These are phyloP conservation scores for Yponomeuta plumbellus DNA, from an alignment of 2,888 invertebrate genomes.

Conservation along the genomic window DNA sequence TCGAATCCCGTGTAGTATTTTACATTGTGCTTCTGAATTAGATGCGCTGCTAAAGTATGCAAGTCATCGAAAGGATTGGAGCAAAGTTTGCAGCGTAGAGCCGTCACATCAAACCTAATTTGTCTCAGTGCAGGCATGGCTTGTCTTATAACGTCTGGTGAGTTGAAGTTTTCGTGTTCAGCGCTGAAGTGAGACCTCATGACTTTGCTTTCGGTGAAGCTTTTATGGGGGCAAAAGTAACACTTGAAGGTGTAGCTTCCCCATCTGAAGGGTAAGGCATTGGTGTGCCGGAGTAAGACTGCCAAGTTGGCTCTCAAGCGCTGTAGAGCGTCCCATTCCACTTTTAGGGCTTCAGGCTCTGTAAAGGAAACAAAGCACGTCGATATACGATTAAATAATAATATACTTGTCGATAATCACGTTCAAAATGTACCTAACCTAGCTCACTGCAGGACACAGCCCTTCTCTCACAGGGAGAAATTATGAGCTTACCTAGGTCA, in stretches of 20 bases:
- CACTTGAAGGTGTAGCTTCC: constrained; percentile 23
- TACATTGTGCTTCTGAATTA: background rate
- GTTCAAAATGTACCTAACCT: no score
- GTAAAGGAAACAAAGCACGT: background rate
- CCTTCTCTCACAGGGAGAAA: no score
- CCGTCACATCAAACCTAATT: constrained; percentile 14
- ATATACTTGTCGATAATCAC: no score
- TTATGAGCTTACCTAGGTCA: no score
- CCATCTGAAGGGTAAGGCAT: constrained; percentile 22
- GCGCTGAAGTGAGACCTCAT: constrained; percentile 5
- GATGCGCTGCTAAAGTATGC: constrained; percentile 3
- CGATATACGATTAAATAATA: background rate
- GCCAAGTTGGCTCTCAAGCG: constrained; percentile 5
- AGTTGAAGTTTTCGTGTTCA: constrained; percentile 17
- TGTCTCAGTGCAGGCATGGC: background rate
- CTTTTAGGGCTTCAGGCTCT: background rate
- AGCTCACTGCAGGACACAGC: no score
- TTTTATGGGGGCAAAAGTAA: constrained; percentile 21
- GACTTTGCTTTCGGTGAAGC: constrained; percentile 10
- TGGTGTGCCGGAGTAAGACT: constrained; percentile 18
- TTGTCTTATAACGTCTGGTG: background rate
- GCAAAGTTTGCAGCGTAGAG: constrained; percentile 16
- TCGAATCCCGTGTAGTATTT: background rate
- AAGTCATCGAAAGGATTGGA: background rate
- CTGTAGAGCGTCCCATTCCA: background rate